Base-by-base conservation (phyloP, 2,113 vertebrate species). In the Jaculus jaculus region DNA sequence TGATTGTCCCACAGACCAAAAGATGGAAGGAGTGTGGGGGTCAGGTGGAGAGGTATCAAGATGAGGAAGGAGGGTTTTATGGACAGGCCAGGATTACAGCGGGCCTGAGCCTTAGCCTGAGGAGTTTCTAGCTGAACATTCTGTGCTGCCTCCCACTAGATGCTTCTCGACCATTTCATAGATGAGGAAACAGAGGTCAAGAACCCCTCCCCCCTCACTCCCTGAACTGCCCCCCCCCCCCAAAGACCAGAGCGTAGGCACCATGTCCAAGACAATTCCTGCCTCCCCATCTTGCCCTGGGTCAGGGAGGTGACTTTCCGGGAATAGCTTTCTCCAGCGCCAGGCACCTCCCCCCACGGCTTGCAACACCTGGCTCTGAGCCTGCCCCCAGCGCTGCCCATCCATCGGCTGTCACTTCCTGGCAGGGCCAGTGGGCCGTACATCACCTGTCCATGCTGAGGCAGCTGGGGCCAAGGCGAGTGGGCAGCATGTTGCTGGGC, bases 391-490 rank as follows among this genome's bases (percentile, higher is more conserved):
- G 93, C 90, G 37, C 83, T 83, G 94, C 89, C 93, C 79, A 83
- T 96, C 81, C 80, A 47, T 96, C 95, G 74, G 81, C 95, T 73
- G 93, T 94, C 16, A 30, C 95, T 95, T 95, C 95, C 96, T 96
- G 96, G 96, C 97, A 96, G 89, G 80, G 75, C 37, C 18, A 42
- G 63, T 18, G 23, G 69, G 80, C 84, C 58, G 69, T 93, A 75
- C 28, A 74, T 93, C 95, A 94, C 92, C 90, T 75, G 92, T 73
- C 1, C 39, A 24, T 2, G 65, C 88, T n/a, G 3, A 87, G 74
- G 85, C 54, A 26, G 77, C 68, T 8, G 1, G 42, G 63, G n/a
- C 88, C 47, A 28, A 54, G 85, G 89, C 21, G 7, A 65, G 82
- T 63, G 66, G 88, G 82, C 90, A n/a, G 94, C 39, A n/a, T 21